A percentile compares a stretch with the other conserved stretches of the same genome.
Evolutionary conservation across 1,140 invertebrate genomes (phyloP).

Genomic region (Carcinoscorpius rotundicauda): DNA sequence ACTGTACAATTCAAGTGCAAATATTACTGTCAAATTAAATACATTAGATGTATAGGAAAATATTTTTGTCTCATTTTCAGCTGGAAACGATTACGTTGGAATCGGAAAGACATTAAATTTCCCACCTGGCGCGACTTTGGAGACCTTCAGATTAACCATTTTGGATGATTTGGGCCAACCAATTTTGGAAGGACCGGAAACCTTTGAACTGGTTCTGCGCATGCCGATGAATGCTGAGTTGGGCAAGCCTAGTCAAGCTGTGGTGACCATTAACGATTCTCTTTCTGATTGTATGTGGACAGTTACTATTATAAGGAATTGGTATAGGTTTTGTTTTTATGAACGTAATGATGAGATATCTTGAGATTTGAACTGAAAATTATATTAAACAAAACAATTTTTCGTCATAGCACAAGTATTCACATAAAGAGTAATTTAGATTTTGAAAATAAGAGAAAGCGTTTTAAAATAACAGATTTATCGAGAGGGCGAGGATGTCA

Average conservation of each 20-base stretch:
- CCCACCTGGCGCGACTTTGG: conserved; percentile 29
- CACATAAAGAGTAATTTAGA: too few relatives aligned
- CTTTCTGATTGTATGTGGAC: conserved; percentile 33
- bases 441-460: too few relatives aligned
- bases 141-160: conserved; percentile 29
- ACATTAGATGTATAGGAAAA: too few relatives aligned
- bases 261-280: conserved; percentile 33
- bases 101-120: conserved; percentile 33
- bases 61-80: conserved; percentile 21
- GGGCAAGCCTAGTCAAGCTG: conserved; percentile 28
- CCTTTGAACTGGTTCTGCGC: conserved; percentile 30
- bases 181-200: conserved; percentile 32
- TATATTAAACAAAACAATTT: too few relatives aligned
- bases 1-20: background rate
- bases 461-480: too few relatives aligned
- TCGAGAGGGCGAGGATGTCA: too few relatives aligned
- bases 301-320: too few relatives aligned
- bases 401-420: too few relatives aligned
- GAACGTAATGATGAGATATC: too few relatives aligned
- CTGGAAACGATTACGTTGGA: conserved; percentile 33
- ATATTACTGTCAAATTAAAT: too few relatives aligned
- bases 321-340: too few relatives aligned
- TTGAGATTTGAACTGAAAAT: too few relatives aligned
- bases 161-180: conserved; percentile 34
- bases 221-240: conserved; percentile 31